Conservation (phyloP, 2,113 vertebrate species). For the Ptilorrhoa leucosticta region DNA sequence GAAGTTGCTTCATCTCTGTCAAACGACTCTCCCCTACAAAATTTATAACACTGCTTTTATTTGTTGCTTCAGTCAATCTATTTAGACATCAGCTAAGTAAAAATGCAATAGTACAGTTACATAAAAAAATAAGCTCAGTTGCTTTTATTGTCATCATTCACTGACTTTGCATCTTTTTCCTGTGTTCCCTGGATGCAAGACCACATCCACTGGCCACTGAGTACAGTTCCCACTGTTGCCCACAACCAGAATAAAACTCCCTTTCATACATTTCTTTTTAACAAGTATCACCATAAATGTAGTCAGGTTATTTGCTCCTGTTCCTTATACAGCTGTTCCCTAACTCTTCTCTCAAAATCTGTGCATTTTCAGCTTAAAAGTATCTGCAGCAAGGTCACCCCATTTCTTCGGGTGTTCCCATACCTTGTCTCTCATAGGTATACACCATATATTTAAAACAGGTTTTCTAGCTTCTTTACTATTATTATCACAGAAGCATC, state of each 20-base stretch:
- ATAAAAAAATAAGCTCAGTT: neutral
- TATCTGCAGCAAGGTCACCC: neutral
- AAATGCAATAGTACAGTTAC: neutral
- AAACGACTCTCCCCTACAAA: neutral
- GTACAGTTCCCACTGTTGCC: neutral
- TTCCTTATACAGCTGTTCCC: neutral
- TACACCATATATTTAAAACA: neutral
- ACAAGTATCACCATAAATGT: neutral
- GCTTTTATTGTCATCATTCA: neutral
- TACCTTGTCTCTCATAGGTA: neutral
- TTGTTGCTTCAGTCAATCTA: neutral
- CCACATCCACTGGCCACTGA: neutral
- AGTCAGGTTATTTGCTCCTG: neutral
- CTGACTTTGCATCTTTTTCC: neutral
- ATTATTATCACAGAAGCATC: neutral
- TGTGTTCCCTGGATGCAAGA: neutral
- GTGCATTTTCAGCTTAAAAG: neutral
- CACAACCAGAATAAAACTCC: neutral
- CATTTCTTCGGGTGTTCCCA: neutral
- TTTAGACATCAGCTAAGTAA: neutral
- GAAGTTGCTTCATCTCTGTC: neutral
- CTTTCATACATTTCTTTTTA: neutral
- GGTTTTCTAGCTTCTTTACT: neutral
- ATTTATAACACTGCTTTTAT: neutral
- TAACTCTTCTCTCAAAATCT: neutral